Evolutionary conservation across 2,113 vertebrate species (phyloP).

Genomic region (Labrus mixtus): DNA sequence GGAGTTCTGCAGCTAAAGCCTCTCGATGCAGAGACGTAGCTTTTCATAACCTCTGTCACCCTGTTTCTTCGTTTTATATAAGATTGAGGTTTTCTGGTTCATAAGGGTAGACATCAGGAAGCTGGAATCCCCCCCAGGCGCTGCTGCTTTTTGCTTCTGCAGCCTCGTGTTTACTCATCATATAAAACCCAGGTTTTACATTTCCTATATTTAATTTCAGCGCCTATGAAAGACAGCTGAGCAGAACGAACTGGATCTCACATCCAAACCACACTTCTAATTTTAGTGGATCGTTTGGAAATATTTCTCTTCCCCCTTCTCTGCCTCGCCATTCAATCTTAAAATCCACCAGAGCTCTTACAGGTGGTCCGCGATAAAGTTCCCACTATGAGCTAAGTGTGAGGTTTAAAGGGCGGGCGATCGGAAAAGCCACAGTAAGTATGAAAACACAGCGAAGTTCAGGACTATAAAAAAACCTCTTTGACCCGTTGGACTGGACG

Average conservation of each 20-base stretch:
- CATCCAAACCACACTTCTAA: constrained; percentile 28
- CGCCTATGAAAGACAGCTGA: constrained; percentile 27
- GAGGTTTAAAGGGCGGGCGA: constrained; percentile 37
- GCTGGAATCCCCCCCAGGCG: constrained; percentile 27
- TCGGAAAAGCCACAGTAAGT: constrained; percentile 34
- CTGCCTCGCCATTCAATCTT: constrained; percentile 9
- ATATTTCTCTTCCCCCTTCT: constrained; percentile 18
- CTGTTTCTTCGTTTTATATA: neutral
- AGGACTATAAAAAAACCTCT: constrained; percentile 18
- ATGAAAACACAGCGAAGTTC: constrained; percentile 13
- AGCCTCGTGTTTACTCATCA: constrained; percentile 10
- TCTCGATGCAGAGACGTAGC: constrained; percentile 1
- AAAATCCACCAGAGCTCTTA: constrained; percentile 20
- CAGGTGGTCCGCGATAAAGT: constrained; percentile 43
- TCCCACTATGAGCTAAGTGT: constrained; percentile 40
- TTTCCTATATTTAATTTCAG: constrained; percentile 48
- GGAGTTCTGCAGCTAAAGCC: neutral
- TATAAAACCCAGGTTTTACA: constrained; percentile 42
- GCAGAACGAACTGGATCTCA: neutral
- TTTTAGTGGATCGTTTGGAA: constrained; percentile 39
- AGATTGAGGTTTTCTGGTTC: too few species aligned
- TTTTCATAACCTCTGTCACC: neutral
- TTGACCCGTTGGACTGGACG: constrained; percentile 15
- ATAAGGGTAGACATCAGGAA: neutral
- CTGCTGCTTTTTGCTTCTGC: constrained; percentile 9